Evolutionary conservation across 2,113 vertebrate species (phyloP).

Genomic region (Halichoeres trimaculatus): DNA sequence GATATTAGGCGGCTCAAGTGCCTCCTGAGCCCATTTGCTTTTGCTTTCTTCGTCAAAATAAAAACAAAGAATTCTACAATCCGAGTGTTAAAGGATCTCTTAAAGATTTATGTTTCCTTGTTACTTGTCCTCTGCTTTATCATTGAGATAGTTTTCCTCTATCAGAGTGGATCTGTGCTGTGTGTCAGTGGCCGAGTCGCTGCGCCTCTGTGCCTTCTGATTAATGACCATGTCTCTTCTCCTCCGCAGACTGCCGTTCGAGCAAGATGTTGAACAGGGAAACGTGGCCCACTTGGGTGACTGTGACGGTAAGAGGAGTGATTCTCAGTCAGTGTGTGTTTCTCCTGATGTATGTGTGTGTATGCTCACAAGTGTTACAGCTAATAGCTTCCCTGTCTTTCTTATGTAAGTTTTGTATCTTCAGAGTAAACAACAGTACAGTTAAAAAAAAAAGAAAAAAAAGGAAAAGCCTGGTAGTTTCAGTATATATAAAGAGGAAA

Average conservation of each 20-base stretch:
- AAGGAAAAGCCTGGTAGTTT: slow-evolving; percentile 15
- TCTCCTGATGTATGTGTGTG: slow-evolving; percentile 18
- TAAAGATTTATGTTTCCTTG: slow-evolving; percentile 9
- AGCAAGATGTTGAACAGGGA: slow-evolving; percentile 91
- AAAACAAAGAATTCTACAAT: slow-evolving; percentile 6
- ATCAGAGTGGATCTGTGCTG: slow-evolving; percentile 58
- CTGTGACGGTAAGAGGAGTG: slow-evolving; percentile 89
- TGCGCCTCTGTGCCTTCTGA: slow-evolving; percentile 50
- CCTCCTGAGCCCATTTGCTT: slow-evolving; percentile 17
- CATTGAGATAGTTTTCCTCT: slow-evolving; percentile 50
- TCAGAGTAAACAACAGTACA: slow-evolving; percentile 42
- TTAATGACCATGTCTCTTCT: slow-evolving; percentile 69
- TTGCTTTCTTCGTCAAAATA: slow-evolving; percentile 6
- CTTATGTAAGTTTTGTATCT: slow-evolving; percentile 35
- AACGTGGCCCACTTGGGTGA: slow-evolving; percentile 93
- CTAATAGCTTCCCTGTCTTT: slow-evolving; percentile 45
- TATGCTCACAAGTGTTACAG: slow-evolving; percentile 40
- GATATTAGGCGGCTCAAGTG: slow-evolving; percentile 34
- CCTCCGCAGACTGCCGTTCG: slow-evolving; percentile 86
- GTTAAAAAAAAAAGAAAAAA: slow-evolving; percentile 23
- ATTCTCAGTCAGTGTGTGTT: slow-evolving; percentile 11
- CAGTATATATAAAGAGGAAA: slow-evolving; percentile 36
- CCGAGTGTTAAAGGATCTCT: slow-evolving; percentile 7
- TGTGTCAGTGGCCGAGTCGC: slow-evolving; percentile 31
- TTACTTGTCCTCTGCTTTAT: slow-evolving; percentile 41